Evolutionary conservation across 30 jellyfish, hydroid and myxozoan species (phyloP).

Genomic region (Chrysaora quinquecirrha): DNA sequence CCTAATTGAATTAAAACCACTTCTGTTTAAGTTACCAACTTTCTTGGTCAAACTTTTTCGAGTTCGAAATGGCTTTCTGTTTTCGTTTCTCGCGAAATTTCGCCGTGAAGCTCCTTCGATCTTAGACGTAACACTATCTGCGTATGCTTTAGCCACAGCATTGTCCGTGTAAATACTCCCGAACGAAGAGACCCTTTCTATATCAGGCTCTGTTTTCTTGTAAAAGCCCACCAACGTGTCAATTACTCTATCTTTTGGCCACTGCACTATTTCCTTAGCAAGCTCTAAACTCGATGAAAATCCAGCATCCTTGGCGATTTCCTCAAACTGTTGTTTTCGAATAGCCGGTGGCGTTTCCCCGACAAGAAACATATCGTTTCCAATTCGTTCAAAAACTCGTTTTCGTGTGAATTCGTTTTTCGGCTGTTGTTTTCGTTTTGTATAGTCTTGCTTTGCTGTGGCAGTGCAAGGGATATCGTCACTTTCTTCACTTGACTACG

Average conservation of each 20-base stretch:
- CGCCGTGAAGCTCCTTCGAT: too few relatives aligned
- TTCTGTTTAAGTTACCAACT: neutral
- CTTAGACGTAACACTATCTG: too few relatives aligned
- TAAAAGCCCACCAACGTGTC: conserved; percentile 37
- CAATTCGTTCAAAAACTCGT: conserved; percentile 78
- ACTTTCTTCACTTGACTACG: conserved; percentile 81
- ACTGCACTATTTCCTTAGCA: conserved; percentile 21
- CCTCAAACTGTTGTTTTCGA: conserved; percentile 48
- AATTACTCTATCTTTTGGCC: neutral
- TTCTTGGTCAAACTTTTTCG: neutral
- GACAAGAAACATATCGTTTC: conserved; percentile 73
- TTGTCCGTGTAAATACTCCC: conserved; percentile 10
- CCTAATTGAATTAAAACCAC: neutral
- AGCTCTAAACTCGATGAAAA: conserved; percentile 51
- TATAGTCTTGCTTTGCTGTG: neutral
- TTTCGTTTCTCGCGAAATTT: too few relatives aligned
- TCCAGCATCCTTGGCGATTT: conserved; percentile 59
- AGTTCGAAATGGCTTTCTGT: too few relatives aligned
- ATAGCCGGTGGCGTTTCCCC: conserved; percentile 80
- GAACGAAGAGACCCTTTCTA: conserved; percentile 39
- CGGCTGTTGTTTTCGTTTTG: neutral
- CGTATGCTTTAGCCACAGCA: neutral
- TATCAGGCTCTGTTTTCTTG: conserved; percentile 42
- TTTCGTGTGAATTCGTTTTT: neutral
- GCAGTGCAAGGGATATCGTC: conserved; percentile 51